Base-by-base conservation (phyloP, 2,797 vertebrate genomes). In the Anguilla megastoma region DNA sequence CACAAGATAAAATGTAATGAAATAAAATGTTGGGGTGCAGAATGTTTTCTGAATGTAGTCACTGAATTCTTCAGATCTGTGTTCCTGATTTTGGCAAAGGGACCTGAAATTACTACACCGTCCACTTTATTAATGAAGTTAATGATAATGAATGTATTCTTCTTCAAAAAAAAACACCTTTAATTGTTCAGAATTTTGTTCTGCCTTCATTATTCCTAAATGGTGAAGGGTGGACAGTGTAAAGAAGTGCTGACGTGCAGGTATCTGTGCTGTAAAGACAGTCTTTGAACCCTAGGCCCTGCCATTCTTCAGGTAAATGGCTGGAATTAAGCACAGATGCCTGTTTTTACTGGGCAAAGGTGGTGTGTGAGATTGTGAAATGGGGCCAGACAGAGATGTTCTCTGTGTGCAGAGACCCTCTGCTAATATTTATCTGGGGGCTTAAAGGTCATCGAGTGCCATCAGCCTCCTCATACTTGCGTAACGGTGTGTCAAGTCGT, bases 1-100 rank as follows among this genome's bases (percentile, higher is more conserved):
- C n/a, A 74, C 10, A 33, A 74, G 27, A 33, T 21, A 74, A 30
- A 30, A 74, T 74, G 69, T 36, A 8, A 33, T 74, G 10, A 74
- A 74, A 33, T 69, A n/a, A 69, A 69, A 69, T 69, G 63, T 69
- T 69, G 63, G n/a, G 24, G 24, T 69, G 63, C 63, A 58, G 56
- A 54, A 4, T 24, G 58, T 63, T 24, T 21, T 6, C 58, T 21
- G 58, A 63, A 21, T 69, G 60, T 63, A 21, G 60, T 27, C 24
- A 69, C n/a, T 69, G 63, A 27, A 69, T 69, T 69, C n/a, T 24
- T 21, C 21, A 63, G 63, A 27, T 69, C 63, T 69, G 63, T 69
- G 63, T 14, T 2, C 63, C 63, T 69, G 63, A 69, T 58, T 58
- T 58, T 58, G 21, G 16, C 56, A 58, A 18, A 58, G 14, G 56